Evolutionary conservation across 2,888 invertebrate genomes (phyloP), one percentile per base, ranked within the genome.

Genomic region (Himalopsyche kuldschensis): DNA sequence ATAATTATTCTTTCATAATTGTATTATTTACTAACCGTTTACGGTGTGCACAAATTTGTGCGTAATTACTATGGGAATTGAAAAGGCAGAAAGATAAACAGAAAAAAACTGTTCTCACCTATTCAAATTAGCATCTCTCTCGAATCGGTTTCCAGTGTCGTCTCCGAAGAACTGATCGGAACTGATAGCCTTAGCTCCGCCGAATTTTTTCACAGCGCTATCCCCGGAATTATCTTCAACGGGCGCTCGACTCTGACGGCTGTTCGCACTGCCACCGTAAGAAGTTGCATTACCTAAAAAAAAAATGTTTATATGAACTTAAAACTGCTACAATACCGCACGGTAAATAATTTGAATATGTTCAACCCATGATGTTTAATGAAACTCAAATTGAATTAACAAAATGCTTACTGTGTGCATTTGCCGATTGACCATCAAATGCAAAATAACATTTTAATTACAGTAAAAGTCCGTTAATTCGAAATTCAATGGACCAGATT

Each of bases 81-180:
- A n/a, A n/a, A n/a, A n/a, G n/a, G n/a, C n/a, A n/a, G n/a, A n/a
- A n/a, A n/a, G n/a, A n/a, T n/a, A n/a, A 69, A n/a, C 1, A 69
- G 5, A 78, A 31, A 79, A 32, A 55, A 27, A 55, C 15, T 30
- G n/a, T 6, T 48, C n/a, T 79, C 75, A 86, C 86, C 86, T 88
- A 84, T 88, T 91, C 88, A 94, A 90, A 89, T 93, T 94, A 78
- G 92, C 90, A 87, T 93, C 92, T 47, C 92, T 91, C 89, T 93
- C 93, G 88, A 88, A 89, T 48, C 89, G 86, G 86, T 84, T 85
- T 17, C 82, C 27, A 10, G 90, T 89, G 84, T 93, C 93, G 87
- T 95, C 96, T 8, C 96, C 96, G 90, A 99, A 99, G 92, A 95
- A 99, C 92, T 98, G 98, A 89, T 98, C 98, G 0, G 99, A 99